A percentile compares a stretch with the other conserved stretches of the same genome.
phyloP scores from a whole-genome alignment of 2,888 invertebrate genomes.

The Dascillus cervinus region DNA sequence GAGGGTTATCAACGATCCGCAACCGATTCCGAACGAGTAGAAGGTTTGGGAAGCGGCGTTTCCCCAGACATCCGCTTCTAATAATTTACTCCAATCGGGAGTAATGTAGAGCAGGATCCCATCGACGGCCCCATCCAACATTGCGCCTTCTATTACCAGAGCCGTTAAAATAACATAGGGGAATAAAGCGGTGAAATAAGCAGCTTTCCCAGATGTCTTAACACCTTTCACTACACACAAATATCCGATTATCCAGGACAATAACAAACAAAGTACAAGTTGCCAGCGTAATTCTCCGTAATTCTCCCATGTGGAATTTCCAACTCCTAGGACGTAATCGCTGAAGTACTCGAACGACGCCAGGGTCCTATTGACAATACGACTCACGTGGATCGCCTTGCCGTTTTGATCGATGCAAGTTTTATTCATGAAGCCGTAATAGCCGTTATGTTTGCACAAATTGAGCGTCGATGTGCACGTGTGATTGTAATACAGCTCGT shows the following conservation, averaged over 20 bases:
- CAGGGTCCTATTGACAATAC: constrained; percentile 47
- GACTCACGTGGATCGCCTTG: constrained; percentile 42
- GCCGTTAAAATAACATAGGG: constrained; percentile 64
- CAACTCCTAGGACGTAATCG: constrained; percentile 68
- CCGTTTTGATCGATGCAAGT: constrained; percentile 41
- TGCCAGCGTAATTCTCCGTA: constrained; percentile 76
- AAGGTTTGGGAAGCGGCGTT: constrained; percentile 79
- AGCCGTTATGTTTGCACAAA: constrained; percentile 45
- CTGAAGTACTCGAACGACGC: constrained; percentile 52
- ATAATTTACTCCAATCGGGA: constrained; percentile 62
- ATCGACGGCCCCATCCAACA: constrained; percentile 55
- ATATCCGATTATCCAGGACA: constrained; percentile 78
- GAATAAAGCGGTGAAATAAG: constrained; percentile 65
- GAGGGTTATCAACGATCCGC: constrained; percentile 66
- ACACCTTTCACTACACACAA: constrained; percentile 83
- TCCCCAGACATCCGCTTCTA: constrained; percentile 66
- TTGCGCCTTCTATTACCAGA: constrained; percentile 52
- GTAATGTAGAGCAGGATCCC: constrained; percentile 67
- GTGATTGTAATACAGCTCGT: constrained; percentile 48
- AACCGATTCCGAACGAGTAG: constrained; percentile 73
- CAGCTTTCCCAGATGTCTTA: constrained; percentile 80
- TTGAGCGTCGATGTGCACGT: constrained; percentile 45
- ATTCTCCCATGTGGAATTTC: constrained; percentile 63
- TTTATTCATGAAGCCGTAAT: constrained; percentile 39
- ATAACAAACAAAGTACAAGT: constrained; percentile 65